Evolutionary conservation across 1,140 invertebrate species (phyloP), one percentile per base, ranked within the genome.

Genomic region (Euschistus heros): DNA sequence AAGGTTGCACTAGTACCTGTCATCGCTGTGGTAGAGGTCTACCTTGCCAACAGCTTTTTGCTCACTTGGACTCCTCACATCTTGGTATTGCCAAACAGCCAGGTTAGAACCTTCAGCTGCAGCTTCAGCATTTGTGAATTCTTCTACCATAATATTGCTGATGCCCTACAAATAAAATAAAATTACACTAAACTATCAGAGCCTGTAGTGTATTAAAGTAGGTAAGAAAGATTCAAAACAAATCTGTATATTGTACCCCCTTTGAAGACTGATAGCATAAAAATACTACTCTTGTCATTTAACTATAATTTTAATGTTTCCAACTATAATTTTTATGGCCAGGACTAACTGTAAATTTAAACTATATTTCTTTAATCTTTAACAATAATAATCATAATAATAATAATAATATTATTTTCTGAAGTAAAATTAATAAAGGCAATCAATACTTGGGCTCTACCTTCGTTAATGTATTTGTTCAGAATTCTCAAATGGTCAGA

Each of bases 31-130:
- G 27, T 74, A 75, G 6, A 77, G 66, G 5, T 66, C 64, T 18
- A 68, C 46, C 61, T 68, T 68, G 18, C 61, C 33, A n/a, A 37
- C 33, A 6, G 65, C 27, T 15, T 76, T 27, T 2, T 55, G 75
- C 54, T 86, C 84, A 5, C 82, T 77, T 62, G 77, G 73, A 59
- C 73, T 75, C 74, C 86, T 87, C 63, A 82, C 79, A 59, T 85
- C 84, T 76, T 89, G 84, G 74, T 82, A 89, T 47, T 75, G 74
- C 78, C 80, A 88, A 6, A 83, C 72, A 47, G 78, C 78, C 42
- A 92, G 75, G 30, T 75, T 70, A 42, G 82, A 80, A 4, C 87
- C 88, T 75, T 92, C 89, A 5, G 88, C 88, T 4, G 87, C 82
- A 37, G 86, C 83, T 74, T 88, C 85, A 2, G 86, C 79, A 74